These are phyloP conservation scores for Mesodorylaimus sp. DNA, from an alignment of 2,888 invertebrate species.

Conservation along the genomic window DNA sequence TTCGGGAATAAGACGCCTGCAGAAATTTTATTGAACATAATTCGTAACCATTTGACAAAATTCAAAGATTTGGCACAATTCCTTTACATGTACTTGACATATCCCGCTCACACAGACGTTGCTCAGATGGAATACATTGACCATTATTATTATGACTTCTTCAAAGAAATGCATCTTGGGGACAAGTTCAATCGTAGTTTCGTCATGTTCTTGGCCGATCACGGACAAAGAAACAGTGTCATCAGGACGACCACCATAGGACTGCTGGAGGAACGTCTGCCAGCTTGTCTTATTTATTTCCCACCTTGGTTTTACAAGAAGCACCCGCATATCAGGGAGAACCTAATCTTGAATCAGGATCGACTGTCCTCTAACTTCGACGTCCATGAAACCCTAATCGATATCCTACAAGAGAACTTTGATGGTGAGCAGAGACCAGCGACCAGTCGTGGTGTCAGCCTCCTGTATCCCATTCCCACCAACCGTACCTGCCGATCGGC, in stretches of 20 bases:
- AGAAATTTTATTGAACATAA: too few relatives aligned
- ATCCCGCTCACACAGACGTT: background rate
- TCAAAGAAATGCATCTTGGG: background rate
- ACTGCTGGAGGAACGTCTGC: conserved; percentile 60
- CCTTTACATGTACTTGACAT: background rate
- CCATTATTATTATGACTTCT: background rate
- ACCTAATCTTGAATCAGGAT: conserved; percentile 46
- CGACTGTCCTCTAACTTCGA: conserved; percentile 63
- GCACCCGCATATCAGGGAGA: conserved; percentile 45
- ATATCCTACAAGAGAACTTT: conserved; percentile 35
- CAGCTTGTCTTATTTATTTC: conserved; percentile 52
- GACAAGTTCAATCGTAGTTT: background rate
- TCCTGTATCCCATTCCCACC: background rate
- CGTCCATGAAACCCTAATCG: conserved; percentile 54
- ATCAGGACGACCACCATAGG: background rate
- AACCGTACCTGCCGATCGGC: background rate
- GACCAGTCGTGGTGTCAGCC: background rate
- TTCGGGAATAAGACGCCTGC: too few relatives aligned
- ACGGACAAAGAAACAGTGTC: background rate
- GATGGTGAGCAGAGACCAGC: background rate
- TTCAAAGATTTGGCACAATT: background rate
- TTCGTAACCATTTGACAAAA: background rate
- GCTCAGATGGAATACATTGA: background rate
- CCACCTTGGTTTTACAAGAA: conserved; percentile 51
- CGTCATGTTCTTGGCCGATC: background rate